Conservation (phyloP, 1,140 invertebrate genomes). For the Leptinotarsa texana region DNA sequence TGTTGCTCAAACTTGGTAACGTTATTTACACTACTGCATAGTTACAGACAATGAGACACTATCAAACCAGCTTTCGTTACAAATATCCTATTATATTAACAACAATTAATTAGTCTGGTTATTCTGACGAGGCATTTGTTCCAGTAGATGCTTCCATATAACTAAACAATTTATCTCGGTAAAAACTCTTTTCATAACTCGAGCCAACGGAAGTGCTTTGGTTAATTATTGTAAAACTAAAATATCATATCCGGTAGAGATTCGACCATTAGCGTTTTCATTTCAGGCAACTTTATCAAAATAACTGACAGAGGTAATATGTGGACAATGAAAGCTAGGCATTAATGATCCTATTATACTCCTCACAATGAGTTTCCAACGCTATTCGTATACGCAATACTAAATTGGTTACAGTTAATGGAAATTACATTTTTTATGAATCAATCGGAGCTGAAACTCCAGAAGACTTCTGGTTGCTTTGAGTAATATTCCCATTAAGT, state of each 20-base stretch:
- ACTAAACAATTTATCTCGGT: constrained; percentile 28
- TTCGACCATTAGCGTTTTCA: constrained; percentile 31
- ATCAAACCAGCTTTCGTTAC: neutral
- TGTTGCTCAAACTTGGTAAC: no score
- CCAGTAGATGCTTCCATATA: constrained; percentile 27
- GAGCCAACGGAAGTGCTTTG: constrained; percentile 30
- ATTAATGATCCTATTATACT: constrained; percentile 35
- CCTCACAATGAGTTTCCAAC: constrained; percentile 35
- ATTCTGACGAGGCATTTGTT: constrained; percentile 20
- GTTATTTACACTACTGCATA: neutral
- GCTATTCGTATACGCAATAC: constrained; percentile 37
- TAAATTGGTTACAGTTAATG: constrained; percentile 40
- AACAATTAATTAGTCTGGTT: neutral
- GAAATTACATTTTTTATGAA: constrained; percentile 27
- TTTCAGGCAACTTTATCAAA: constrained; percentile 13
- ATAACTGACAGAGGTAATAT: constrained; percentile 10
- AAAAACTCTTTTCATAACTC: constrained; percentile 24
- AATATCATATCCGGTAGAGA: constrained; percentile 39
- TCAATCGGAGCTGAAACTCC: no score
- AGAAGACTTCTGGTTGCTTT: no score
- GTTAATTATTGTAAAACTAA: constrained; percentile 41
- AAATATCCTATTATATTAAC: neutral
- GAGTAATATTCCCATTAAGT: no score
- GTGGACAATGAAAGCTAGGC: constrained; percentile 18
- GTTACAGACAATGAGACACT: neutral